Evolutionary conservation across 2,113 vertebrate species (phyloP), one percentile per base, ranked within the genome.

Genomic region (Trogon melanurus): DNA sequence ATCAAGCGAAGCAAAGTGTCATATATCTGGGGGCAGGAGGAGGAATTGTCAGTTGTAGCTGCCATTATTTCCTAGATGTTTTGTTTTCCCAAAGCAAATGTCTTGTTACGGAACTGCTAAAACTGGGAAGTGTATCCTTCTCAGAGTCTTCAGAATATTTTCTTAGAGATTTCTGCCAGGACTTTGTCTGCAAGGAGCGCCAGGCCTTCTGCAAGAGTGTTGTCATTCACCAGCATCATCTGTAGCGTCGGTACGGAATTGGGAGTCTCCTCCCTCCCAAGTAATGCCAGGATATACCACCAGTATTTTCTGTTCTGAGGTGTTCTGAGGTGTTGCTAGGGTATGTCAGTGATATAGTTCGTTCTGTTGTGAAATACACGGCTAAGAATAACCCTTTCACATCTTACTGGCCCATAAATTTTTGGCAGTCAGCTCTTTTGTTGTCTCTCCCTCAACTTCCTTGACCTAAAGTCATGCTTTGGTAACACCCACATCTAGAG

Each of bases 211-310:
- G 34, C n/a, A 54, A 29, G 79, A 30, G 21, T 3, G 29, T 15
- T 73, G 27, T 15, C 9, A 1, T 53, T 85, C 32, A 17, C 36
- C 50, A 27, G 19, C 5, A 1, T 34, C 27, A 36, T 36, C 34
- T 5, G 1, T 2, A 12, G 50, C 9, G 2, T 60, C 44, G 0
- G 0, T 5, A 8, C n/a, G 45, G 65, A 47, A 5, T 34, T 32
- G 21, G 41, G 57, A 5, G 7, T 47, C 38, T 32, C 13, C 17
- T 36, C 25, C 5, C 3, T 48, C 41, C 41, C 41, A 41, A 41
- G 23, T 25, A 15, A 11, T 54, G 47, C 47, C 62, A 51, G 54
- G 13, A 23, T 36, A 16, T 5, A 9, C 26, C 47, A 50, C 14
- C 44, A 32, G 47, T 45, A 7, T 57, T 75, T 34, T 66, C 65